phyloP scores from a whole-genome alignment of 2,797 vertebrate genomes.

The Galago senegalensis region DNA sequence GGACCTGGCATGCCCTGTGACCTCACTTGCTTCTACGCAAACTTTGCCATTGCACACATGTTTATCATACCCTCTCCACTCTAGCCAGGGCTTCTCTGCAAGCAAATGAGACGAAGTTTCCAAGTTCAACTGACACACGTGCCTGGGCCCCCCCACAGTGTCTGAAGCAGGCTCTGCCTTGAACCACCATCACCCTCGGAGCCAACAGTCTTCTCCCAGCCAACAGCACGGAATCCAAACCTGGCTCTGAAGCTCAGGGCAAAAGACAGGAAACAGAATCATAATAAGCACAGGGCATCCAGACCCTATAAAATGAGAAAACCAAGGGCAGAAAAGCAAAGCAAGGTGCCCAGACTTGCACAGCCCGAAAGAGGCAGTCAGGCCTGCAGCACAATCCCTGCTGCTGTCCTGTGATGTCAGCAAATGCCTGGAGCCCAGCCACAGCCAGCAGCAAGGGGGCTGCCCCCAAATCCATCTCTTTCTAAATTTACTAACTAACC shows the following conservation, averaged over 20 bases:
- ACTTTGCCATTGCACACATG: background rate
- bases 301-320: background rate
- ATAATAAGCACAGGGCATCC: background rate
- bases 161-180: background rate
- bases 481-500: background rate
- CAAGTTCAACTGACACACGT: background rate
- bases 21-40: background rate
- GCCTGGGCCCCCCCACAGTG: background rate
- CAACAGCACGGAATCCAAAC: background rate
- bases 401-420: fast-evolving
- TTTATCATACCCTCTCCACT: background rate
- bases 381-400: no score
- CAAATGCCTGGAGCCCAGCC: background rate
- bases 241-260: background rate
- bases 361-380: background rate
- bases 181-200: background rate
- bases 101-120: background rate
- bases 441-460: background rate
- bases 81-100: background rate
- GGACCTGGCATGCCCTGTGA: background rate
- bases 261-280: background rate
- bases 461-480: background rate
- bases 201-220: background rate
- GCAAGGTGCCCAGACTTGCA: background rate
- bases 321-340: background rate